phyloP scores from a whole-genome alignment of 1,140 invertebrate species.

The Leptinotarsa texana region DNA sequence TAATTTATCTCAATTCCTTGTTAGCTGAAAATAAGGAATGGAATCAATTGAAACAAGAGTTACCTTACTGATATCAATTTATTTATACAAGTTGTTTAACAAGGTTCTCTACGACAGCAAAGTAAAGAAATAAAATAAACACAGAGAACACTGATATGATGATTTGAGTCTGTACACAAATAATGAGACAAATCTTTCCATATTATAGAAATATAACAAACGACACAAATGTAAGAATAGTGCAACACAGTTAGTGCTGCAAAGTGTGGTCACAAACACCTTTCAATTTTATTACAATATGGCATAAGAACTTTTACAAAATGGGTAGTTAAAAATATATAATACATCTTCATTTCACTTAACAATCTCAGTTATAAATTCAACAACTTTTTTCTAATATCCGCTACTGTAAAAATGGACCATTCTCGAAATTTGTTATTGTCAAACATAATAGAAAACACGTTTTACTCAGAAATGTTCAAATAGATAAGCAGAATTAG shows the following conservation, averaged over 20 bases:
- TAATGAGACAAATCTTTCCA: too few relatives aligned
- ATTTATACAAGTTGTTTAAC: neutral
- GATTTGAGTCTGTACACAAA: too few relatives aligned
- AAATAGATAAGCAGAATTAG: too few relatives aligned
- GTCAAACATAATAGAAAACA: too few relatives aligned
- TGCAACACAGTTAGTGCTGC: neutral
- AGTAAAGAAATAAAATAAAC: too few relatives aligned
- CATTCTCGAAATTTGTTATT: neutral
- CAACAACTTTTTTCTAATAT: too few relatives aligned
- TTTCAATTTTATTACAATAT: neutral
- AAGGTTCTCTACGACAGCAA: too few relatives aligned
- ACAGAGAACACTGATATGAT: too few relatives aligned
- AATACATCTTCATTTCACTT: neutral
- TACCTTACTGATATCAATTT: neutral
- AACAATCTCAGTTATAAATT: too few relatives aligned
- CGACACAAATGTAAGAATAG: neutral
- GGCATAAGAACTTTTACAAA: neutral
- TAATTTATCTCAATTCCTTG: too few relatives aligned
- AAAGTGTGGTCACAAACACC: neutral
- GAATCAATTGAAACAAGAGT: neutral
- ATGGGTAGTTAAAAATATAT: constrained; percentile 8
- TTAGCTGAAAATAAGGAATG: too few relatives aligned
- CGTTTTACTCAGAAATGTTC: too few relatives aligned
- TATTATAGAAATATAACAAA: neutral
- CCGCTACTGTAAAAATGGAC: constrained; percentile 1